Base-by-base conservation (phyloP, 1,140 invertebrate genomes). In the Bemisia tabaci region DNA sequence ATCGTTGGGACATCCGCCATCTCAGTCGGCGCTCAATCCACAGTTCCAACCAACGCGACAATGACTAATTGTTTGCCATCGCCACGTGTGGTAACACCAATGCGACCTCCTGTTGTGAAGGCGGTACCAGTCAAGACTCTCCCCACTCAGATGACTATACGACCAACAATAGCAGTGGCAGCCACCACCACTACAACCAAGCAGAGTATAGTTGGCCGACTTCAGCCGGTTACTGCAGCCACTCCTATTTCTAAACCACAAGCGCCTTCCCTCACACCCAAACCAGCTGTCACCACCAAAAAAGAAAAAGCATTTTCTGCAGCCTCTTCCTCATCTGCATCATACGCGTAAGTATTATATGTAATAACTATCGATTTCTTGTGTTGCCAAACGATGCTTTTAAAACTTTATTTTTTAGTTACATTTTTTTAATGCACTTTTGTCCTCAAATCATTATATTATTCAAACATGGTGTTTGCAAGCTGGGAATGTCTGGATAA, bases 241-340 rank as follows among this genome's bases (percentile, higher is more conserved):
- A 67, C 26, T 60, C 59, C 62, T 61, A 23, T 33, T 21, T 33
- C 60, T 24, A 63, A 67, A 23, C 66, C 67, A 62, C 65, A 63
- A 26, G 48, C 64, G 12, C 25, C 65, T 1, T 68, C 68, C 22
- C 60, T 66, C 22, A 64, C 67, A 21, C 61, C 68, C 21, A 72
- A 70, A 67, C 33, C 70, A n/a, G 60, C 66, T 22, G 33, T 67
- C 48, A 72, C 70, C 64, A 64, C 70, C 62, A 68, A 68, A 63
- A 69, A 71, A 59, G 68, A 70, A 24, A 70, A 71, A 67, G 70
- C 72, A 1, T 68, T 74, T 0, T 69, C 73, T 0, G 70, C 73
- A 25, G 73, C 73, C 22, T 74, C 76, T 61, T 75, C 75, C 21
- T 77, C 75, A 69, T 75, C 75, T 65, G 76, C 76, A 67, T 66